phyloP scores from a whole-genome alignment of 2,113 vertebrate species.

The Acanthochromis polyacanthus region DNA sequence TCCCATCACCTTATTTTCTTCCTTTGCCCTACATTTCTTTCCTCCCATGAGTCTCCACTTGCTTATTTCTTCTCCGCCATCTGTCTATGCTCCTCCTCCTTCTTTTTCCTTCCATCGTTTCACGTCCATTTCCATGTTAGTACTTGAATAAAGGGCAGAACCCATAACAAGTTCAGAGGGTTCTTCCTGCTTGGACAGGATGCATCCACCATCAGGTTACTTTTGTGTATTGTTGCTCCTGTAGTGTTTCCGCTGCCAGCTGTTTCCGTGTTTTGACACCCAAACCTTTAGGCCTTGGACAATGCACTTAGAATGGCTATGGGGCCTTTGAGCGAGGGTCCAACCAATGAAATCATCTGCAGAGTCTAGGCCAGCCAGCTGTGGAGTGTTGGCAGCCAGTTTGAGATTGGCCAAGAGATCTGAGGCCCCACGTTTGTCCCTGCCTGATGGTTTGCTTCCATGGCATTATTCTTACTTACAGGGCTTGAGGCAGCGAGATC shows the following conservation, averaged over 20 bases:
- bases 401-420: constrained; percentile 63
- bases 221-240: constrained; percentile 59
- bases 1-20: constrained; percentile 26
- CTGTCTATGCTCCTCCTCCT: constrained; percentile 7
- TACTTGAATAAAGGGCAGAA: constrained; percentile 59
- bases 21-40: constrained; percentile 58
- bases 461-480: constrained; percentile 61
- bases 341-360: constrained; percentile 55
- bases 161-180: constrained; percentile 48
- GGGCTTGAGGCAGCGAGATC: constrained; percentile 51
- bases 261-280: constrained; percentile 79
- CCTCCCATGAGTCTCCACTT: constrained; percentile 18
- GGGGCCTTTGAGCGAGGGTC: constrained; percentile 37
- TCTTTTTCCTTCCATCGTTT: constrained; percentile 39
- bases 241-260: constrained; percentile 74
- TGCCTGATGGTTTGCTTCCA: constrained; percentile 66
- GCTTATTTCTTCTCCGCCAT: constrained; percentile 34
- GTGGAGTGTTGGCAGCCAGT: constrained; percentile 68
- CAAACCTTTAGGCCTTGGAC: constrained; percentile 46
- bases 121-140: constrained; percentile 67
- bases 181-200: constrained; percentile 72
- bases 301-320: constrained; percentile 60
- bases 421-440: constrained; percentile 37
- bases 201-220: constrained; percentile 60
- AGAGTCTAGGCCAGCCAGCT: constrained; percentile 69